Percentiles rank a stretch among this genome's conserved stretches.
These are phyloP conservation scores for Drosophila orosa DNA, from an alignment of 1,140 invertebrate genomes.

Conservation along the genomic window DNA sequence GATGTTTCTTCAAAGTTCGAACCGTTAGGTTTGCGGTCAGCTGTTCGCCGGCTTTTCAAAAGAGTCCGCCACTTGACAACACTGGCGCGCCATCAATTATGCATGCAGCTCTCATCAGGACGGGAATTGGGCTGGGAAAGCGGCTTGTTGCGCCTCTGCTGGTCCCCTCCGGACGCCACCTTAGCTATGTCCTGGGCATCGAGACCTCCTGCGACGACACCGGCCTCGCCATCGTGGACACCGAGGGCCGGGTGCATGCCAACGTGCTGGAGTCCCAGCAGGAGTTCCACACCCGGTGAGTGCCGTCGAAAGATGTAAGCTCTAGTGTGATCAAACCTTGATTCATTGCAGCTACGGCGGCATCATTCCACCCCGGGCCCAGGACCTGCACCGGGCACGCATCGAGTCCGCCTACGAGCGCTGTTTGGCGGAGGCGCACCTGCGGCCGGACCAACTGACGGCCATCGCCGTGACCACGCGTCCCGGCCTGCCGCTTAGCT, in stretches of 20 bases:
- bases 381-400: slow-evolving; percentile 91
- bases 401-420: slow-evolving; percentile 91
- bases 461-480: slow-evolving; percentile 96
- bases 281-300: slow-evolving; percentile 89
- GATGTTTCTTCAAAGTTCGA: too few relatives aligned
- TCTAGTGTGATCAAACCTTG: too few relatives aligned
- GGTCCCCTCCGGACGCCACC: slow-evolving; percentile 10
- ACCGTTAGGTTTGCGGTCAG: background rate
- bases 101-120: slow-evolving; percentile 9
- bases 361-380: slow-evolving; percentile 94
- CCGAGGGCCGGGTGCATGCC: slow-evolving; percentile 90
- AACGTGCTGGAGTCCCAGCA: slow-evolving; percentile 92
- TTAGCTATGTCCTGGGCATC: slow-evolving; percentile 89
- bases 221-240: slow-evolving; percentile 92
- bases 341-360: slow-evolving; percentile 91
- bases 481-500: slow-evolving; percentile 92
- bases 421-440: slow-evolving; percentile 87
- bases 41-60: background rate
- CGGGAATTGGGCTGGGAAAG: background rate
- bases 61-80: background rate
- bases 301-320: too few relatives aligned
- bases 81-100: slow-evolving; percentile 9
- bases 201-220: slow-evolving; percentile 99
- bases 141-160: background rate
- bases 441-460: slow-evolving; percentile 91